A percentile compares a stretch with the other conserved stretches of the same genome.
These are phyloP conservation scores for Cyanoderma ruficeps DNA, from an alignment of 2,113 vertebrate genomes.

Conservation along the genomic window DNA sequence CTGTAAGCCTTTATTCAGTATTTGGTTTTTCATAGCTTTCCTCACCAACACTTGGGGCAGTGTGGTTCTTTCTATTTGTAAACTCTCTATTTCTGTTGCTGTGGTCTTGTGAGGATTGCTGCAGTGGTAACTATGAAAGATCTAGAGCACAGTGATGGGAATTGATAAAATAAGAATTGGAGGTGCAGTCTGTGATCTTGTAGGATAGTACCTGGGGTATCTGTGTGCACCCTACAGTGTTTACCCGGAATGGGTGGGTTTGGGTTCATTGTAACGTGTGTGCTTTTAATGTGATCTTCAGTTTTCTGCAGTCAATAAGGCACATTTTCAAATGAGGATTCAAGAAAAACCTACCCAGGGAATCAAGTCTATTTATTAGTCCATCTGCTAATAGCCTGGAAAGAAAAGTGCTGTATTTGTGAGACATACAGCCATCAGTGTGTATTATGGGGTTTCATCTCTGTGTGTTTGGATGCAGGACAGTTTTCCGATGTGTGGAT, in stretches of 20 bases:
- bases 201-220: background rate
- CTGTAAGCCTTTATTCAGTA: background rate
- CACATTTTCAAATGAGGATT: background rate
- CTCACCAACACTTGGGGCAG: background rate
- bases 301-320: background rate
- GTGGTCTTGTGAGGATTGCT: background rate
- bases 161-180: background rate
- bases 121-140: background rate
- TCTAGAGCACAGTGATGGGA: background rate
- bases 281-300: background rate
- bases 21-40: background rate
- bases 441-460: background rate
- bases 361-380: background rate
- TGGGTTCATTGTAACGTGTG: background rate
- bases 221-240: accelerated
- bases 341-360: background rate
- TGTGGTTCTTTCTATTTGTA: background rate
- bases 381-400: background rate
- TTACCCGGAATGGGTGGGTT: background rate
- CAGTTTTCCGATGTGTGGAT: background rate
- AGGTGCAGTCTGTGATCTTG: background rate
- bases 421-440: background rate
- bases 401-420: background rate
- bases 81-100: background rate
- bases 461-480: background rate